A percentile compares a stretch with the other conserved stretches of the same genome.
These are phyloP conservation scores for Iselma pallidipennis DNA, from an alignment of 2,888 invertebrate species.

Conservation along the genomic window DNA sequence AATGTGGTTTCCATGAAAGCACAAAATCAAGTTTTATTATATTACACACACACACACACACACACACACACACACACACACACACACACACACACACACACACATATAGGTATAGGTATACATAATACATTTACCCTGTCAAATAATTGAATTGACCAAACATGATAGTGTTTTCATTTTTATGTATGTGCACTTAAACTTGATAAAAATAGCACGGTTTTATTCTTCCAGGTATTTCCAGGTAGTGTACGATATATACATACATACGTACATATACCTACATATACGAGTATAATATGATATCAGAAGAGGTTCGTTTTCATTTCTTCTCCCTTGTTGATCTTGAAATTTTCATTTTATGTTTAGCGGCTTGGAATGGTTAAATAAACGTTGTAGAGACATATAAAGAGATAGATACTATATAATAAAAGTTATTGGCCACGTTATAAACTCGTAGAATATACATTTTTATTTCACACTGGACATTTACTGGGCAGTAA, in stretches of 20 bases:
- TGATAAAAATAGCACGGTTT: constrained; percentile 19
- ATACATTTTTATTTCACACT: constrained; percentile 40
- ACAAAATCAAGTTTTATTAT: background rate
- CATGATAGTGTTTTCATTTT: constrained; percentile 7
- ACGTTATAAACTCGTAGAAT: constrained; percentile 40
- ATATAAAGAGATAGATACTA: constrained; percentile 24
- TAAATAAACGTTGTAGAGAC: constrained; percentile 29
- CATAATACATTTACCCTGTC: background rate
- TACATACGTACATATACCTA: background rate
- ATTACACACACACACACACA: background rate
- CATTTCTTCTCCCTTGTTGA: background rate
- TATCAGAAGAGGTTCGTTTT: background rate
- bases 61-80: background rate
- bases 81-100: background rate
- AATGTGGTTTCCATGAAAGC: background rate
- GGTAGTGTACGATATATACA: constrained; percentile 2
- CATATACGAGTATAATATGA: background rate
- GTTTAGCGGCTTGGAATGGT: constrained; percentile 16
- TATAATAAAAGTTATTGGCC: constrained; percentile 39
- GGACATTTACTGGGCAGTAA: constrained; percentile 46
- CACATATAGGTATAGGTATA: too few relatives aligned
- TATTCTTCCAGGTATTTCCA: constrained; percentile 21
- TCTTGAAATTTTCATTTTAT: constrained; percentile 17
- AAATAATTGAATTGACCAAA: background rate
- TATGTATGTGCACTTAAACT: constrained; percentile 14